Percentiles rank a stretch among this genome's conserved stretches.
These are phyloP conservation scores for Salticus scenicus DNA, from an alignment of 2,888 invertebrate species.

Conservation along the genomic window DNA sequence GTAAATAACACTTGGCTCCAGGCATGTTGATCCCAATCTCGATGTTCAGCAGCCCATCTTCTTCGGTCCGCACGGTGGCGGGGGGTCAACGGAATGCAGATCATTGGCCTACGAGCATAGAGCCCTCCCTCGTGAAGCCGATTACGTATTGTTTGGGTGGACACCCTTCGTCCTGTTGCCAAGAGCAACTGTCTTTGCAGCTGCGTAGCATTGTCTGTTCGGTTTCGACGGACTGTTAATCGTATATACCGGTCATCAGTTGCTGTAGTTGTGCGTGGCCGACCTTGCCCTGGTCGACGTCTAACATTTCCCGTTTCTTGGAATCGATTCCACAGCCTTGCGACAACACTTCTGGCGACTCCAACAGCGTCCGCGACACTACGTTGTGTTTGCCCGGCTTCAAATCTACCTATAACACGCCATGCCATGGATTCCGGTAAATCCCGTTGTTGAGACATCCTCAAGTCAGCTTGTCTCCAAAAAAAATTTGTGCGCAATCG, in stretches of 20 bases:
- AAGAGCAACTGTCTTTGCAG: no score
- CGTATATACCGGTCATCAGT: conserved; percentile 14
- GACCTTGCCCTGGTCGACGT: conserved; percentile 19
- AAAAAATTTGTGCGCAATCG: no score
- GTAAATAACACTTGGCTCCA: no score
- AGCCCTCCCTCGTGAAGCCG: no score
- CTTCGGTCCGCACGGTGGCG: no score
- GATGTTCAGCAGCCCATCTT: no score
- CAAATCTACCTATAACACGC: conserved; percentile 5
- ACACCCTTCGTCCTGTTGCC: no score
- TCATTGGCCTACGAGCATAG: no score
- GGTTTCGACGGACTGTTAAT: conserved; percentile 11
- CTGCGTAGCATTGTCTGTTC: not conserved
- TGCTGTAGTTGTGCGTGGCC: conserved; percentile 11
- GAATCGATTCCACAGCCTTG: conserved; percentile 15
- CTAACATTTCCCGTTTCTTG: conserved; percentile 21
- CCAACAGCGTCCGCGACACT: conserved; percentile 27
- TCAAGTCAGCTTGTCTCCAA: not conserved
- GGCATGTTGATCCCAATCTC: no score
- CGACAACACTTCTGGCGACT: conserved; percentile 16
- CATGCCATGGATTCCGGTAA: conserved; percentile 10
- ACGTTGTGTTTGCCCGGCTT: not conserved
- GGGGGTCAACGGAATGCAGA: no score
- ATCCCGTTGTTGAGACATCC: conserved; percentile 3
- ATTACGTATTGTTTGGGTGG: no score